Percentiles rank a stretch among this genome's conserved stretches.
phyloP scores from a whole-genome alignment of 2,797 vertebrate genomes.

The Naso thynnoides region DNA sequence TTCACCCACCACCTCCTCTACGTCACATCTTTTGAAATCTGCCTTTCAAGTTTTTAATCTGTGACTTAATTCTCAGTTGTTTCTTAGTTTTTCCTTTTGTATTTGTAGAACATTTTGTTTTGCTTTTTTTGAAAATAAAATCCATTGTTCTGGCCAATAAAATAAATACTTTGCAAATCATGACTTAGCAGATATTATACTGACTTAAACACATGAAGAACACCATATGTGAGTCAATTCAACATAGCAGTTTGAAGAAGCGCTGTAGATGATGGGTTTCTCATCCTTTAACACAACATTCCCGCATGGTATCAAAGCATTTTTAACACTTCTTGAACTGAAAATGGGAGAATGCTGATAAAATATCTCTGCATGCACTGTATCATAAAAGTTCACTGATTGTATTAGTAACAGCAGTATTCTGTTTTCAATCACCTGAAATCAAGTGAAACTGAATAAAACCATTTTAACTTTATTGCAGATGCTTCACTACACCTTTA shows the following conservation, averaged over 20 bases:
- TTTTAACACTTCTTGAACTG: not conserved
- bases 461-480: conserved; percentile 16
- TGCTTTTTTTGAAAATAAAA: not conserved
- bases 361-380: not conserved
- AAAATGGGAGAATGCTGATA: not conserved
- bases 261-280: not conserved
- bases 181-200: not conserved
- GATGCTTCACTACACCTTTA: not conserved
- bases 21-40: conserved; percentile 31
- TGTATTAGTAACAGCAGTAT: not conserved
- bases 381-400: not conserved
- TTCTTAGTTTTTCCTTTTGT: not conserved
- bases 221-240: conserved; percentile 7
- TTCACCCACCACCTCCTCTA: conserved; percentile 51
- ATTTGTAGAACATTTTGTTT: not conserved
- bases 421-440: conserved; percentile 11
- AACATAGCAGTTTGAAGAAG: conserved; percentile 13
- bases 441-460: conserved; percentile 40
- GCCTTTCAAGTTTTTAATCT: not conserved
- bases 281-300: not conserved
- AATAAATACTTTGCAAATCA: conserved; percentile 31
- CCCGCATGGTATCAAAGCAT: conserved; percentile 6
- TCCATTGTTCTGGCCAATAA: conserved; percentile 2
- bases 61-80: not conserved
- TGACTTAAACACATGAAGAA: conserved; percentile 14